Percentiles rank a stretch among this genome's conserved stretches.
Evolutionary conservation across 2,888 invertebrate species (phyloP).

Genomic region (Thymelicus sylvestris): DNA sequence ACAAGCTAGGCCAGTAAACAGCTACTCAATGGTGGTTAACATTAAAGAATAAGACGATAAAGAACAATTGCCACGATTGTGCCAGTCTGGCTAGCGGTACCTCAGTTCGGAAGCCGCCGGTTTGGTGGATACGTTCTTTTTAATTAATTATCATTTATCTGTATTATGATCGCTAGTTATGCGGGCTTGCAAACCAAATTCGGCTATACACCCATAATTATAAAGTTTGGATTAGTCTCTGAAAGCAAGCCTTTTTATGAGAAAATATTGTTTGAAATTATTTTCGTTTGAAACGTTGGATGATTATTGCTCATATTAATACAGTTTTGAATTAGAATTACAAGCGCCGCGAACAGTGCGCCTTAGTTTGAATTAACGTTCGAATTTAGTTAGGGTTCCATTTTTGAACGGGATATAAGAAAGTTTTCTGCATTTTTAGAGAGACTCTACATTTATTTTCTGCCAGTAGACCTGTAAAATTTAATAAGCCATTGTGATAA

Average conservation of each 20-base stretch:
- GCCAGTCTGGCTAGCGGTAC: slow-evolving; percentile 48
- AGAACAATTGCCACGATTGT: slow-evolving; percentile 41
- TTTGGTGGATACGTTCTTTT: slow-evolving; percentile 73
- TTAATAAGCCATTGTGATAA: too few relatives aligned
- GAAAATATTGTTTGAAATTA: slow-evolving; percentile 74
- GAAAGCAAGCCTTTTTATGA: slow-evolving; percentile 60
- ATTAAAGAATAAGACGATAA: slow-evolving; percentile 15
- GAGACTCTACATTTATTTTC: neutral
- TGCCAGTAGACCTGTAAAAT: slow-evolving; percentile 14
- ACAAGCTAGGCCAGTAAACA: neutral
- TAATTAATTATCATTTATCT: slow-evolving; percentile 78
- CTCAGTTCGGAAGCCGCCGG: slow-evolving; percentile 71
- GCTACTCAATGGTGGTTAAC: neutral
- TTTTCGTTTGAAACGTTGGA: slow-evolving; percentile 77
- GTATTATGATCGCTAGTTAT: slow-evolving; percentile 48
- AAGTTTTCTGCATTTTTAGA: slow-evolving; percentile 21
- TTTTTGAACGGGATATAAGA: slow-evolving; percentile 33
- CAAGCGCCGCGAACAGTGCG: slow-evolving; percentile 58
- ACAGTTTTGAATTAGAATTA: slow-evolving; percentile 75
- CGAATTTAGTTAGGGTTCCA: slow-evolving; percentile 65
- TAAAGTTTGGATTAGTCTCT: slow-evolving; percentile 52
- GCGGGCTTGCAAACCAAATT: slow-evolving; percentile 44
- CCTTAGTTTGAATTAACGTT: slow-evolving; percentile 73
- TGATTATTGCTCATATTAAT: slow-evolving; percentile 72
- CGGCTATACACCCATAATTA: slow-evolving; percentile 44